Base-by-base conservation (phyloP, 2,113 vertebrate genomes). In the Edolisoma coerulescens region DNA sequence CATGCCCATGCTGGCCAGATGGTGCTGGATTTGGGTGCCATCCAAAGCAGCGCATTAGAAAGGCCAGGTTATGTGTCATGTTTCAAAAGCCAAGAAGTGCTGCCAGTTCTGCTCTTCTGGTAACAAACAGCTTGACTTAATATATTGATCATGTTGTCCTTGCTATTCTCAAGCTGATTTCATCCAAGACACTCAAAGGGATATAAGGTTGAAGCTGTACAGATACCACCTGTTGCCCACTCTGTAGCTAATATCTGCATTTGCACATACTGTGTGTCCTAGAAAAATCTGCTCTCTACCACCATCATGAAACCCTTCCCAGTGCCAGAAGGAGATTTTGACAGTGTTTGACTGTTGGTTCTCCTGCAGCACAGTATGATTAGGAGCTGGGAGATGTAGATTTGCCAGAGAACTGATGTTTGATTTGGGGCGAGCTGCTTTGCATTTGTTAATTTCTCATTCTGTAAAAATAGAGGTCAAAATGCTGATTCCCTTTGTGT, bases 51-150 rank as follows among this genome's bases (percentile, higher is more conserved):
- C 1, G 12, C 83, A 52, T 84, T 76, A 78, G 92, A 60, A 90
- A 94, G 95, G 90, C 83, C 92, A 90, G 90, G 92, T 90, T 93
- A 78, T 89, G 92, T 96, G 96, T 96, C 76, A 21, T 59, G 32
- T 75, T 94, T 75, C 88, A 79, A 53, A 92, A 90, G 88, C 92
- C 76, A 88, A 71, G 83, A 57, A 57, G 79, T 75, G 88, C 96
- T 96, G 96, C 92, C 83, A 84, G 88, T 82, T 92, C 80, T 76
- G 15, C 61, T 90, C 64, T 70, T 85, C 20, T 71, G 78, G 78
- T 95, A 84, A 41, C 71, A 88, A 94, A 65, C 82, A 95, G 85
- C 85, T 92, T 95, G 93, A 84, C 79, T 96, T 93, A 44, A 81
- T 95, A 27, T 67, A 92, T 90, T 42, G 88, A 94, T 95, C 47